Evolutionary conservation across 2,888 invertebrate genomes (phyloP).

Genomic region (Drosophila macrothrix): DNA sequence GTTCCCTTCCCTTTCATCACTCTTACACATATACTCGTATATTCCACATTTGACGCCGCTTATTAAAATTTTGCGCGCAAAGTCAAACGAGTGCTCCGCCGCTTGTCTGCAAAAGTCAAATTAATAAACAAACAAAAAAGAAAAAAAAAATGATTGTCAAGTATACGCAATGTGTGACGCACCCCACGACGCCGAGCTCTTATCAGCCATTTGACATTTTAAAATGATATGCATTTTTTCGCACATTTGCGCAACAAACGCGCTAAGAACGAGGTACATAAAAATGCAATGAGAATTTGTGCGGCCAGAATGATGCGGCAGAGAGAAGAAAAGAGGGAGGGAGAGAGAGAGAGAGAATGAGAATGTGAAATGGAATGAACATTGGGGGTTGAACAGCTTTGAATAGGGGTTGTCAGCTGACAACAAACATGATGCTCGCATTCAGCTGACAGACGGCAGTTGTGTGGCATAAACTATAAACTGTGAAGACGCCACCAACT

Average conservation of each 20-base stretch:
- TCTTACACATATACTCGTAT: not conserved
- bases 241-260: slow-evolving; percentile 58
- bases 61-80: slow-evolving; percentile 53
- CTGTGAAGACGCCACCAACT: slow-evolving; percentile 11
- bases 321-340: not conserved
- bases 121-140: slow-evolving; percentile 52
- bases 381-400: not conserved
- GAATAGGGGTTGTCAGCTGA: slow-evolving; percentile 32
- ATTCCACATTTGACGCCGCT: slow-evolving; percentile 30
- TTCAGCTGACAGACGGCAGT: slow-evolving; percentile 26
- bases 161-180: slow-evolving; percentile 48
- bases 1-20: too few species aligned
- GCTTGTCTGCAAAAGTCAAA: slow-evolving; percentile 38
- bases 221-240: slow-evolving; percentile 65
- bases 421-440: slow-evolving; percentile 30
- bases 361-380: not conserved
- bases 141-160: slow-evolving; percentile 24
- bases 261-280: slow-evolving; percentile 41
- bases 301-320: slow-evolving; percentile 19
- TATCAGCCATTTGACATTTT: slow-evolving; percentile 65
- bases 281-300: slow-evolving; percentile 54
- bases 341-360: not conserved
- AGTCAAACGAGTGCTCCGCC: slow-evolving; percentile 14
- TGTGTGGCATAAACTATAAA: slow-evolving; percentile 30
- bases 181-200: slow-evolving; percentile 12